Base-by-base conservation (phyloP, 2,797 vertebrate species). In the Synanceia verrucosa region DNA sequence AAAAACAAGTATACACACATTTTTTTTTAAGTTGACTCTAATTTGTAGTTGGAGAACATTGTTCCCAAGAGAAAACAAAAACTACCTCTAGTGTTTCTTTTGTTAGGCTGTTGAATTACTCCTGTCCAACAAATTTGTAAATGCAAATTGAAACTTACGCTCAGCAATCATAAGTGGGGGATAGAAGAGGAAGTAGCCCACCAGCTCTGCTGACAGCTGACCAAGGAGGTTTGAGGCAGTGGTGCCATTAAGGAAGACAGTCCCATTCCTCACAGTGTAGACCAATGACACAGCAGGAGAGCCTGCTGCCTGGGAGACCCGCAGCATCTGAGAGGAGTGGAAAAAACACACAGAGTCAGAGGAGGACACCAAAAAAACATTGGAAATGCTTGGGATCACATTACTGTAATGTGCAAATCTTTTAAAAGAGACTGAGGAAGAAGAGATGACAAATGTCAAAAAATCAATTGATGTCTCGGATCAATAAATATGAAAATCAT, bases 101-200 rank as follows among this genome's bases (percentile, higher is more conserved):
- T 29, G 51, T 69, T 33, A 43, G 31, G 39, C 16, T 68, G 44
- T 51, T 73, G n/a, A 78, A 70, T 77, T 50, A 63, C 34, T 67
- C 7, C 28, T 62, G 61, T 65, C 66, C 48, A 73, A 78, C 6
- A 5, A 69, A 62, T 61, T 76, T 79, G 36, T 37, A 14, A 53
- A 70, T 59, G 61, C 29, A 67, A 71, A 75, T 61, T 78, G 36
- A 48, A 56, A 94, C 96, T 96, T 94, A 99, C 98, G 96, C 91
- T 99, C 98, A 13, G 97, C 97, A 36, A 97, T 96, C 85, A 97
- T 93, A 82, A 98, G 95, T 4, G 97, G 97, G 0, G 98, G 98
- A 88, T 97, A 98, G 91, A 96, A 97, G 76, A 99, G 96, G 92
- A 98, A 99, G 94, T 99, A 99, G 61, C 97, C 97, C 82, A 99